Conservation (phyloP, 2,888 invertebrate genomes). For the Leptopilina drosophilae region DNA sequence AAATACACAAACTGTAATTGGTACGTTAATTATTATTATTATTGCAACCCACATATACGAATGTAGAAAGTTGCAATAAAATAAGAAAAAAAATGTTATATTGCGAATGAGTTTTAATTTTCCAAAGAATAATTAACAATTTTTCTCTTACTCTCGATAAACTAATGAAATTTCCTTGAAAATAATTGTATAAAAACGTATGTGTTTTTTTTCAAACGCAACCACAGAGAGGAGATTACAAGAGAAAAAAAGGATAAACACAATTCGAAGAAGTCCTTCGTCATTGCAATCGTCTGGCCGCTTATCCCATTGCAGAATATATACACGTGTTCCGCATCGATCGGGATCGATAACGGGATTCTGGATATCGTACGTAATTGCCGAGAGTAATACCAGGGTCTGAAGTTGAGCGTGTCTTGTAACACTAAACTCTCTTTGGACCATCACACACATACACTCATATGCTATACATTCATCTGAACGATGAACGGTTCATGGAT, state of each 20-base stretch:
- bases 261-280: constrained; percentile 18
- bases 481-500: constrained; percentile 27
- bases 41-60: background rate
- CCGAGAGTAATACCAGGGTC: constrained; percentile 37
- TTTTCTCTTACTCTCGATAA: background rate
- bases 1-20: background rate
- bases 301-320: constrained; percentile 30
- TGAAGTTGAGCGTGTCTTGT: constrained; percentile 33
- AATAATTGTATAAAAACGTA: background rate
- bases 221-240: background rate
- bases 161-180: constrained; percentile 4
- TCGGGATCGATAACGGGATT: constrained; percentile 60
- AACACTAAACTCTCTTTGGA: constrained; percentile 36
- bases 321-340: constrained; percentile 55
- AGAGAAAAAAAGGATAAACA: constrained; percentile 18
- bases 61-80: background rate
- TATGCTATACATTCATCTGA: background rate
- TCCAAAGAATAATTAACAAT: constrained; percentile 4
- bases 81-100: background rate
- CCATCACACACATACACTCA: too few relatives aligned
- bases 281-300: constrained; percentile 28
- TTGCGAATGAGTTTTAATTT: constrained; percentile 3
- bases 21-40: background rate
- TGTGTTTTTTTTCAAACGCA: background rate
- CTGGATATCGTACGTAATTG: constrained; percentile 40